Evolutionary conservation across 1,140 invertebrate genomes (phyloP), one percentile per base, ranked within the genome.

Genomic region (Artemia franciscana): DNA sequence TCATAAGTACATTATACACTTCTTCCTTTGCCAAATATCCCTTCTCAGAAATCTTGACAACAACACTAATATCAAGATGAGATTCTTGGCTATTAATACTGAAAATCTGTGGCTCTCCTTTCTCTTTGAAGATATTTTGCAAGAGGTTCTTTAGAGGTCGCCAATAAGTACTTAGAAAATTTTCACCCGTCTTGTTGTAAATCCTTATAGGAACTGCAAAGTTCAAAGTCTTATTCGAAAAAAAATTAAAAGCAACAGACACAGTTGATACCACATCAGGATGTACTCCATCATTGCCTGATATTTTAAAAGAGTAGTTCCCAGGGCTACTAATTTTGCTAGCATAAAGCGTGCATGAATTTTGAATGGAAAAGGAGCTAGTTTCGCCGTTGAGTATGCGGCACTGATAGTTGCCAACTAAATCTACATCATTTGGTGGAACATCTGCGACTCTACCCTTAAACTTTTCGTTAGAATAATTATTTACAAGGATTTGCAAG

Each of bases 261-360:
- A 92, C 82, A 24, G 83, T 85, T 5, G 89, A 93, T 21, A 82
- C 74, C 0, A 93, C 91, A 72, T 89, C 82, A 7, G 78, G 75
- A 69, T 92, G 88, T 64, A 81, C 80, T 2, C 91, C 91, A 73
- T 97, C 92, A 71, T 88, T 91, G 2, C 88, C 90, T 5, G 81
- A 82, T 0, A 94, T 80, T 59, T 80, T 84, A 64, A 93, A 76
- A 0, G 83, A 82, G 62, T 77, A 74, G 4, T 68, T 67, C 25
- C 67, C 67, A 5, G 67, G 68, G 4, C 68, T 66, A 23, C 69
- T 69, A 23, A 72, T 23, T 56, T 67, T 67, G 4, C 66, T 63
- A 4, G 73, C 67, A 67, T 85, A 81, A 64, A 95, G 77, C 70
- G 89, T 82, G 71, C 91, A 95, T 24, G 78, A 82, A 57, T 76